These are phyloP conservation scores for Notothenia coriiceps DNA, from an alignment of 2,113 vertebrate species.

Conservation along the genomic window DNA sequence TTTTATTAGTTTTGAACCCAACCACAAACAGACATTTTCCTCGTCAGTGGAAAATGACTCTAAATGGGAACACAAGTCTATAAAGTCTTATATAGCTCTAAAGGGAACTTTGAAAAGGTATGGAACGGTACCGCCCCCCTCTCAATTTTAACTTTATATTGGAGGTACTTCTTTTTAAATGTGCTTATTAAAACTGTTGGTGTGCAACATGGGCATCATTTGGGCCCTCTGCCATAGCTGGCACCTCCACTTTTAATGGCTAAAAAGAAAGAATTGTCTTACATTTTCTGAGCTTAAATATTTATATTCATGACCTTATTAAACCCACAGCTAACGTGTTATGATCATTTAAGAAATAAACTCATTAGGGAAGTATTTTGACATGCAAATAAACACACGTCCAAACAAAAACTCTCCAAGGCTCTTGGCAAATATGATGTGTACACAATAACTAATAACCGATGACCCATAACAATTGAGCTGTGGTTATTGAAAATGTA, in stretches of 20 bases:
- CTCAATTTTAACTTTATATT: neutral
- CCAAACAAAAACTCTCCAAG: neutral
- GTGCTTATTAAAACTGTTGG: neutral
- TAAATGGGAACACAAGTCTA: neutral
- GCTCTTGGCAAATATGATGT: neutral
- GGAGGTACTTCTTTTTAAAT: neutral
- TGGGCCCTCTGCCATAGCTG: neutral
- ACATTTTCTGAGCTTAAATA: neutral
- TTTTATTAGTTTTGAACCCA: neutral
- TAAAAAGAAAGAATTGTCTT: neutral
- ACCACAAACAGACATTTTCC: neutral
- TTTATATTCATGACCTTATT: neutral
- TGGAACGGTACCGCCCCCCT: neutral
- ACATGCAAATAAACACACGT: neutral
- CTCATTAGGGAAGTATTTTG: neutral
- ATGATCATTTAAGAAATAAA: neutral
- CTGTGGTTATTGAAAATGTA: slow-evolving; percentile 33
- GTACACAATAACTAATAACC: slow-evolving; percentile 12
- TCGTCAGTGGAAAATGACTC: slow-evolving; percentile 1
- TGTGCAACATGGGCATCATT: neutral
- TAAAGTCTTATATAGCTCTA: slow-evolving; percentile 10
- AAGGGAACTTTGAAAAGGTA: slow-evolving; percentile 13
- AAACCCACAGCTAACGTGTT: neutral
- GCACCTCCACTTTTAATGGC: neutral
- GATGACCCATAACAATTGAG: slow-evolving; percentile 22